phyloP scores from a whole-genome alignment of 2,888 invertebrate genomes.

The Rhagonycha lutea region DNA sequence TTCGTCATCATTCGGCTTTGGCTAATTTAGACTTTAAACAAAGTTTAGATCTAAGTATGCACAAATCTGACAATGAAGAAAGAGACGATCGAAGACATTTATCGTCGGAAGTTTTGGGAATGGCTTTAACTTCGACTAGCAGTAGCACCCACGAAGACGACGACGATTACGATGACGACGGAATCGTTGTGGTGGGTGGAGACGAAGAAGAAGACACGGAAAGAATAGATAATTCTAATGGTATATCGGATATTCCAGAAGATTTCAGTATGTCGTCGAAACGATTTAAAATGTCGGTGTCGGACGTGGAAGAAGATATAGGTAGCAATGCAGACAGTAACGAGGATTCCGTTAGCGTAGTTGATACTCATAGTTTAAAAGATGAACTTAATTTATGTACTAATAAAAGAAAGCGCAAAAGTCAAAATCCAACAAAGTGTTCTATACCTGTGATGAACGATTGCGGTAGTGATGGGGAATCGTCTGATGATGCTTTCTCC shows the following conservation, averaged over 20 bases:
- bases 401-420: constrained; percentile 85
- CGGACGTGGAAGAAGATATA: constrained; percentile 61
- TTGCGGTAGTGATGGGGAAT: constrained; percentile 65
- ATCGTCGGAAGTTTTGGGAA: constrained; percentile 42
- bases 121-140: constrained; percentile 42
- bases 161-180: constrained; percentile 74
- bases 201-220: constrained; percentile 57
- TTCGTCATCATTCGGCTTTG: constrained; percentile 63
- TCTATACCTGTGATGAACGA: constrained; percentile 63
- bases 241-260: constrained; percentile 63
- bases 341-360: constrained; percentile 63
- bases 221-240: constrained; percentile 53
- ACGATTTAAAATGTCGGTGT: constrained; percentile 61
- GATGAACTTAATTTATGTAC: constrained; percentile 63
- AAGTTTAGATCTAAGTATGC: constrained; percentile 62
- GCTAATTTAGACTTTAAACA: constrained; percentile 69
- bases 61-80: constrained; percentile 55
- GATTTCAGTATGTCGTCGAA: constrained; percentile 72
- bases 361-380: constrained; percentile 60
- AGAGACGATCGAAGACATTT: constrained; percentile 48
- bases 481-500: constrained; percentile 60
- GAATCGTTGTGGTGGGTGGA: constrained; percentile 78
- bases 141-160: constrained; percentile 57
- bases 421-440: constrained; percentile 83
- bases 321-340: constrained; percentile 68